Conservation (phyloP, 2,797 vertebrate genomes). For the Sebastes ruberrimus region DNA sequence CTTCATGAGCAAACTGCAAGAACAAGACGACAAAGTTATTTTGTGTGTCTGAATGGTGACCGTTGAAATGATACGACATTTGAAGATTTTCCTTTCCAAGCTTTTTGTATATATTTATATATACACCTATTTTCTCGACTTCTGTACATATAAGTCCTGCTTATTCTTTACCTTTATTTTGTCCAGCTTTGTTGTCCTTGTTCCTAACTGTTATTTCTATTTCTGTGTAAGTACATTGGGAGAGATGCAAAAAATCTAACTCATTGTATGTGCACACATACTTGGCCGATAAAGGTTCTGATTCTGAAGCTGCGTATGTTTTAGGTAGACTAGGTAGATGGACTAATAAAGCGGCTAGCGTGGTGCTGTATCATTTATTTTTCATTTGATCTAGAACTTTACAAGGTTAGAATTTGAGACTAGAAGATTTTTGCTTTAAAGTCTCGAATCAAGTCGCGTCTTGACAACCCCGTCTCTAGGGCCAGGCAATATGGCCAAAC, state of each 20-base stretch:
- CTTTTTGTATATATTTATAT: too few relatives aligned
- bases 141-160: too few relatives aligned
- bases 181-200: background rate
- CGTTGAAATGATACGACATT: background rate
- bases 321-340: background rate
- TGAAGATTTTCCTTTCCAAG: background rate
- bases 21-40: background rate
- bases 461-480: too few relatives aligned
- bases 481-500: too few relatives aligned
- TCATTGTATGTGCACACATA: too few relatives aligned
- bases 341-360: background rate
- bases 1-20: background rate
- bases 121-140: too few relatives aligned
- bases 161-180: too few relatives aligned
- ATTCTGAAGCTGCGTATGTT: background rate
- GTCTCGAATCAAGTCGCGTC: background rate
- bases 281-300: too few relatives aligned
- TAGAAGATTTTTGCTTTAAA: background rate
- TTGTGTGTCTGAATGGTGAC: background rate
- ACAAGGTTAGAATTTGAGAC: background rate
- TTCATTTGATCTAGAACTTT: background rate
- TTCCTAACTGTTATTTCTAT: too few relatives aligned
- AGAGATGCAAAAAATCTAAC: too few relatives aligned
- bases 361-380: background rate
- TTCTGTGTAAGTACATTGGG: too few relatives aligned